Evolutionary conservation across 2,888 invertebrate species (phyloP).

Genomic region (Lissonota sp.): DNA sequence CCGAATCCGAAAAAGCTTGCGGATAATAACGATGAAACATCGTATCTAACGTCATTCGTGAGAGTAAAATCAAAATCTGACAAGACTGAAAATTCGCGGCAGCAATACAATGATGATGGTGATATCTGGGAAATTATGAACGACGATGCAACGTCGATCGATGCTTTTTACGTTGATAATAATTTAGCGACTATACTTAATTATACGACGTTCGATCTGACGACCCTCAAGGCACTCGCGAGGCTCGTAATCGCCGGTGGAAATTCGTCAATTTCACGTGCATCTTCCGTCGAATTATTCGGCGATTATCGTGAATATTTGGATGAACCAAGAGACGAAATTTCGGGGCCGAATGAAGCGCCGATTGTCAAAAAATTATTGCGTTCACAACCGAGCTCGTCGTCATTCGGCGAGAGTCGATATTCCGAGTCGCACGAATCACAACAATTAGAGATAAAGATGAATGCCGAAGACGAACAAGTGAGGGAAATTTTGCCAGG

Average conservation of each 20-base stretch:
- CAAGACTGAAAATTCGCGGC: background rate
- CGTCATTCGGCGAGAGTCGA: conserved; percentile 24
- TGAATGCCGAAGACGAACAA: conserved; percentile 1
- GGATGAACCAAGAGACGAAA: conserved; percentile 78
- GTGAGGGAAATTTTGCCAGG: conserved; percentile 65
- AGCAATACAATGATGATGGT: conserved; percentile 35
- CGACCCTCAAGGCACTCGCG: conserved; percentile 85
- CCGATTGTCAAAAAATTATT: conserved; percentile 47
- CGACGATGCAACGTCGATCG: conserved; percentile 85
- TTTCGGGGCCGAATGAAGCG: conserved; percentile 22
- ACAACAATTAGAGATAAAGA: conserved; percentile 14
- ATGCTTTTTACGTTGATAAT: conserved; percentile 86
- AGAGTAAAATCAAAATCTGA: conserved; percentile 76
- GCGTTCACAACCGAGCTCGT: conserved; percentile 12
- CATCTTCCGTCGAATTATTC: conserved; percentile 83
- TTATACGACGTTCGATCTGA: conserved; percentile 85
- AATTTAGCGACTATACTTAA: conserved; percentile 87
- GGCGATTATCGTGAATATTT: conserved; percentile 83
- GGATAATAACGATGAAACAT: conserved; percentile 74
- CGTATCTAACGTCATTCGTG: conserved; percentile 87
- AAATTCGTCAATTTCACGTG: conserved; percentile 77
- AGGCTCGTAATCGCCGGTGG: conserved; percentile 84
- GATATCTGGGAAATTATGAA: conserved; percentile 61
- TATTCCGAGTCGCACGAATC: conserved; percentile 48
- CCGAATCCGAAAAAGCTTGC: conserved; percentile 85